These are phyloP conservation scores for Steatornis caripensis DNA, from an alignment of 2,113 vertebrate genomes.

Conservation along the genomic window DNA sequence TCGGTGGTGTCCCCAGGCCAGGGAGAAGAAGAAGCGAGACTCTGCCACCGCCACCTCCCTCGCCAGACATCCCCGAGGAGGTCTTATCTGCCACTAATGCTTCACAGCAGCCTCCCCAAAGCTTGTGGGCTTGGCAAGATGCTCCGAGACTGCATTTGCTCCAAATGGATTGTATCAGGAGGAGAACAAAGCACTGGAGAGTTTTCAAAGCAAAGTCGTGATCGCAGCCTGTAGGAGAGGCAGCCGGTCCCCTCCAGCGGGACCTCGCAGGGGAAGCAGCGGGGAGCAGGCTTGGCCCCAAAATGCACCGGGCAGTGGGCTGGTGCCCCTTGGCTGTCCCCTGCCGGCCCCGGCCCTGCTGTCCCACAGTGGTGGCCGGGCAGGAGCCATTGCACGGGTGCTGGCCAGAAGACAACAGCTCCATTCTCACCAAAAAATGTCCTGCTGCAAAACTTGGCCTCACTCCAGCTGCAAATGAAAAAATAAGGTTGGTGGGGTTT, in stretches of 20 bases:
- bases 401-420: neutral
- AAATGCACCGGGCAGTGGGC: neutral
- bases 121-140: constrained; percentile 18
- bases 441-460: neutral
- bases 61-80: neutral
- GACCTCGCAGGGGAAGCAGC: neutral
- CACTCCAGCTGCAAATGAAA: neutral
- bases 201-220: neutral
- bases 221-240: neutral
- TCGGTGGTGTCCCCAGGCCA: neutral
- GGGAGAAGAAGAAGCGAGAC: neutral
- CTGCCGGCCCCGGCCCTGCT: neutral
- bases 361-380: rapidly evolving
- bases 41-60: rapidly evolving
- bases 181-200: constrained; percentile 48
- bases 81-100: constrained; percentile 24
- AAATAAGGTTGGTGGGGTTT: neutral
- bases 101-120: constrained; percentile 10
- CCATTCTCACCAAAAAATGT: neutral
- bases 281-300: neutral
- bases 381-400: neutral
- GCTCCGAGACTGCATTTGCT: constrained; percentile 41
- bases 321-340: neutral
- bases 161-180: constrained; percentile 47
- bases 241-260: neutral